Base-by-base conservation (phyloP, 2,888 invertebrate genomes). In the Caradrina clavipalpis region DNA sequence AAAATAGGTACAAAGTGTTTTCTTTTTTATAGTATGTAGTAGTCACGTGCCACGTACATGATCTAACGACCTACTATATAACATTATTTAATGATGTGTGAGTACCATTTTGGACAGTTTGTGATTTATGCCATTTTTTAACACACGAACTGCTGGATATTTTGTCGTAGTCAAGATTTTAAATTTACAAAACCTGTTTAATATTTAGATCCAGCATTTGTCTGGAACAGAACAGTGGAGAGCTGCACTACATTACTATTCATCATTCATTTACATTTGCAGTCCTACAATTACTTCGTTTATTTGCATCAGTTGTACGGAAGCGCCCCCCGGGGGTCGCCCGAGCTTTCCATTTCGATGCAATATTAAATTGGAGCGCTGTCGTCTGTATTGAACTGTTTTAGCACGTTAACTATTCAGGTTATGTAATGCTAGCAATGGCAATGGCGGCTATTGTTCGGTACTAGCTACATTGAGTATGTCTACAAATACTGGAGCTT, bases 331-430 rank as follows among this genome's bases (percentile, higher is more conserved):
- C 1, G 55, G 61, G 59, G 64, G 35, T 21, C 39, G 22, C 50
- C 13, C 50, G 53, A 60, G 79, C 69, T 67, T 67, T 70, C 71
- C 60, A 42, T 69, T 69, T 58, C 53, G 51, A 81, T 82, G 75
- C 71, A 79, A 68, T 82, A 81, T 84, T 82, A 66, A 82, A 70
- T 74, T 68, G 55, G 42, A 57, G 53, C 35, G 42, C 55, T 53
- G 64, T 56, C 59, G 54, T 60, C 67, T 57, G 19, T 66, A 71
- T 70, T 39, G 26, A 68, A 51, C 39, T 64, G 51, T 63, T 66
- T 51, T 51, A 39, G 53, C 19, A 63, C 31, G 35, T 73, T 69
- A 63, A 64, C 55, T 62, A 68, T 66, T 68, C 59, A 50, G 22
- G 31, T 56, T 62, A 63, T 56, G 63, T 73, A 53, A 73, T 22